Percentiles rank a stretch among this genome's conserved stretches.
phyloP scores from a whole-genome alignment of 2,888 invertebrate species.

The Xiphydria camelus region DNA sequence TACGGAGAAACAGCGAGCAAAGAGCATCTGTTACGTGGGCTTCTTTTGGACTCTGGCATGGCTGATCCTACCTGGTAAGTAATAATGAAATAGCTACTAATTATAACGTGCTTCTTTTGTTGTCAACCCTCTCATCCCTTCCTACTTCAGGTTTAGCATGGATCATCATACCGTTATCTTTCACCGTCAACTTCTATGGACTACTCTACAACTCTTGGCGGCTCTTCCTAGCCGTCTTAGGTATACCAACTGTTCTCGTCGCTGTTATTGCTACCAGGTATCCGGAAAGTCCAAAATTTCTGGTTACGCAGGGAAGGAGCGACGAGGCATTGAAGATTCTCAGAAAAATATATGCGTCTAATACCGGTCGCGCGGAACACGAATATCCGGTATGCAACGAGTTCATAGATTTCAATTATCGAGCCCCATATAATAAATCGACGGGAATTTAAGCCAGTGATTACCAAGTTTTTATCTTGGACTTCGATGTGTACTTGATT shows the following conservation, averaged over 20 bases:
- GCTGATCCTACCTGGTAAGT: slow-evolving; percentile 65
- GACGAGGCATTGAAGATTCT: slow-evolving; percentile 66
- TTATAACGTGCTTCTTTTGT: slow-evolving; percentile 61
- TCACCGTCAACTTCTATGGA: slow-evolving; percentile 38
- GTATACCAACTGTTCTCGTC: slow-evolving; percentile 67
- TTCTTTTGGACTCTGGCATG: slow-evolving; percentile 68
- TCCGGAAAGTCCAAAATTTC: slow-evolving; percentile 82
- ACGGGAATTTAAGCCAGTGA: no score
- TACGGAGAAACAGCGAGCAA: slow-evolving; percentile 62
- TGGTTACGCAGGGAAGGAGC: slow-evolving; percentile 65
- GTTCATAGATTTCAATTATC: slow-evolving; percentile 3
- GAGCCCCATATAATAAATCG: neutral
- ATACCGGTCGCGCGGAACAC: slow-evolving; percentile 57
- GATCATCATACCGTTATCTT: slow-evolving; percentile 65
- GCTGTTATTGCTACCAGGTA: slow-evolving; percentile 63
- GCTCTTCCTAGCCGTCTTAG: slow-evolving; percentile 68
- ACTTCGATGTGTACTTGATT: no score
- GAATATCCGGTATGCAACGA: slow-evolving; percentile 61
- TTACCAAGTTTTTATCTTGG: no score
- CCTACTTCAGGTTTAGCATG: slow-evolving; percentile 66
- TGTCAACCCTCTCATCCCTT: no score
- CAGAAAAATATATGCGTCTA: slow-evolving; percentile 64
- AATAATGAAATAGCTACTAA: no score
- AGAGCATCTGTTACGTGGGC: slow-evolving; percentile 67
- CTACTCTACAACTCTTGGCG: slow-evolving; percentile 75